Conservation (phyloP, 2,113 vertebrate genomes). For the Sceloporus tristichus region DNA sequence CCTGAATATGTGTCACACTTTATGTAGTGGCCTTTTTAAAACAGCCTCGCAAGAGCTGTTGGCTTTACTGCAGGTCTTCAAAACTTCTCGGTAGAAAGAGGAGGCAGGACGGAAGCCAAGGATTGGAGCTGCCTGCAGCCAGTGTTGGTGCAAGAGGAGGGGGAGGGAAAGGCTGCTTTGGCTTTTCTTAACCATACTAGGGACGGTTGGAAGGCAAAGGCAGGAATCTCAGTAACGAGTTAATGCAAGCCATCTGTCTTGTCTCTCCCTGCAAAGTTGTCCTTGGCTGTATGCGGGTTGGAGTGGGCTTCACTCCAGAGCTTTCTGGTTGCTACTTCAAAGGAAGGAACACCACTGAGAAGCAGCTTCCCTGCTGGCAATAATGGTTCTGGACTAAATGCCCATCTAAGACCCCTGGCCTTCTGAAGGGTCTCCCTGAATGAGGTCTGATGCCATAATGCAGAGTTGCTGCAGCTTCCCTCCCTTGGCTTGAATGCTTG, state of each 20-base stretch:
- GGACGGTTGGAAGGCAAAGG: neutral
- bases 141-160: neutral
- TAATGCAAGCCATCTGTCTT: neutral
- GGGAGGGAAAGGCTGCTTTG: neutral
- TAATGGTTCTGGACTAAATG: neutral
- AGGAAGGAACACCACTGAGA: neutral
- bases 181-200: neutral
- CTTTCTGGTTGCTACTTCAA: neutral
- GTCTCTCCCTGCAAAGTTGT: neutral
- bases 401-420: neutral
- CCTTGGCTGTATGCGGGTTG: too few species aligned
- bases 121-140: neutral
- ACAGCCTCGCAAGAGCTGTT: neutral
- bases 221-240: neutral
- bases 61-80: neutral
- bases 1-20: neutral
- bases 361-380: neutral
- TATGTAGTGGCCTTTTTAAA: neutral
- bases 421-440: neutral
- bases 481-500: neutral
- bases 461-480: neutral
- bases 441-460: neutral
- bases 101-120: neutral
- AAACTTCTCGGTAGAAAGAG: neutral
- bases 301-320: neutral